Evolutionary conservation across 2,888 invertebrate species (phyloP), one percentile per base, ranked within the genome.

Genomic region (Chalcis sispes): DNA sequence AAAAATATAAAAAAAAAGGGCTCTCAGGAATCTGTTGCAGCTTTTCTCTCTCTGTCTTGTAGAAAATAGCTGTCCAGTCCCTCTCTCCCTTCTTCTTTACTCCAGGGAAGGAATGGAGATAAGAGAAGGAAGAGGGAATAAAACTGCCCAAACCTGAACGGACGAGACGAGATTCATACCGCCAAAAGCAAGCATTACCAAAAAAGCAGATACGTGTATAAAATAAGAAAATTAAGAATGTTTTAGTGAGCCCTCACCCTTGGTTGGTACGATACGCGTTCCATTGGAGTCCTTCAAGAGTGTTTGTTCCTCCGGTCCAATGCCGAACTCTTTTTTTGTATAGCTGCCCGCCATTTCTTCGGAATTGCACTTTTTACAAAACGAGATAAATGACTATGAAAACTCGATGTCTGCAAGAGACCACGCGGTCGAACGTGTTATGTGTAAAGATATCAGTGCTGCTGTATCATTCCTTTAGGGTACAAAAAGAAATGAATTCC

Each of bases 261-360:
- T 87, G 23, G 80, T 85, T 42, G 83, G 80, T 0, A 87, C 80
- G 65, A 87, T 85, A 29, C 84, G 82, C 59, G 84, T 82, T 36
- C 85, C 85, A 70, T 87, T 87, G 2, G 83, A 81, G 72, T 87
- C 86, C 79, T 86, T 87, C 3, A 88, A 79, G 27, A 88, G 83
- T 4, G 86, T 88, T 64, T 88, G 88, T 75, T 88, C 88, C 77
- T 88, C 88, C 15, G 86, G 84, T n/a, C 86, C 88, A 18, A 81
- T 77, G 69, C 85, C 82, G 77, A 85, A 88, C 77, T 88, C 88
- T 72, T 86, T 88, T 80, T 86, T 88, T 67, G 86, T 88, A 72
- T 88, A 88, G 58, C 84, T 88, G 73, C 87, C 88, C 80, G 88
- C 87, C 88, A 88, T 88, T 56, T 52, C 46, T 18, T 32, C 18